phyloP scores from a whole-genome alignment of 2,797 vertebrate genomes.

The Eremophila alpestris region DNA sequence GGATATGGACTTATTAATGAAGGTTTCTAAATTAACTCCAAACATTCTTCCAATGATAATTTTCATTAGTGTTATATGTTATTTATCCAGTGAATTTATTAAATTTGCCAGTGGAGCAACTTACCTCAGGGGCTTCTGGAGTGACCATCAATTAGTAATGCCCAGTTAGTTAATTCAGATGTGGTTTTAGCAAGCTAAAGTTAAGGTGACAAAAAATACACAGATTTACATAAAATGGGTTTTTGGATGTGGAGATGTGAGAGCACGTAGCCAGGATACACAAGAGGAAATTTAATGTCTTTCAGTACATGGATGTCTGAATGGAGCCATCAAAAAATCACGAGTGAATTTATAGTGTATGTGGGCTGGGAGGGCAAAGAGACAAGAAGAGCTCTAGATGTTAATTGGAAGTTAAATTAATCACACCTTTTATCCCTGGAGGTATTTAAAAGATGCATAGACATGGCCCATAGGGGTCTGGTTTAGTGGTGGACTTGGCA shows the following conservation, averaged over 20 bases:
- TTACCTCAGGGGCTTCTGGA: background rate
- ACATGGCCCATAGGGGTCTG: accelerated
- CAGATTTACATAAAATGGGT: background rate
- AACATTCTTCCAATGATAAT: background rate
- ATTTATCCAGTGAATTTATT: background rate
- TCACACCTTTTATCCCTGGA: background rate
- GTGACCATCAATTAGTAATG: background rate
- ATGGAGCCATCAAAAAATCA: background rate
- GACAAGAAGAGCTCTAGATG: background rate
- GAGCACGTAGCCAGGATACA: background rate
- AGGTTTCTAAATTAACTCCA: background rate
- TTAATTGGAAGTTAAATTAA: background rate
- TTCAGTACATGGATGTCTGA: background rate
- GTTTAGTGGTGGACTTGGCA: background rate
- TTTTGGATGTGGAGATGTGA: background rate
- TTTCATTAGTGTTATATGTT: background rate
- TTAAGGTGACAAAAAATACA: background rate
- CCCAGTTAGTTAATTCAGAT: background rate
- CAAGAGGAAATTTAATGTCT: background rate
- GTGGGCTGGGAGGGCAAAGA: background rate
- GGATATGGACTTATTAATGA: background rate
- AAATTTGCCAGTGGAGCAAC: background rate
- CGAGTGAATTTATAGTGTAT: background rate
- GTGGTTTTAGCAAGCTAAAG: background rate
- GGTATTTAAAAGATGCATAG: background rate